Percentiles rank a stretch among this genome's conserved stretches.
phyloP scores from a whole-genome alignment of 1,140 invertebrate genomes.

The Streblospio benedicti region DNA sequence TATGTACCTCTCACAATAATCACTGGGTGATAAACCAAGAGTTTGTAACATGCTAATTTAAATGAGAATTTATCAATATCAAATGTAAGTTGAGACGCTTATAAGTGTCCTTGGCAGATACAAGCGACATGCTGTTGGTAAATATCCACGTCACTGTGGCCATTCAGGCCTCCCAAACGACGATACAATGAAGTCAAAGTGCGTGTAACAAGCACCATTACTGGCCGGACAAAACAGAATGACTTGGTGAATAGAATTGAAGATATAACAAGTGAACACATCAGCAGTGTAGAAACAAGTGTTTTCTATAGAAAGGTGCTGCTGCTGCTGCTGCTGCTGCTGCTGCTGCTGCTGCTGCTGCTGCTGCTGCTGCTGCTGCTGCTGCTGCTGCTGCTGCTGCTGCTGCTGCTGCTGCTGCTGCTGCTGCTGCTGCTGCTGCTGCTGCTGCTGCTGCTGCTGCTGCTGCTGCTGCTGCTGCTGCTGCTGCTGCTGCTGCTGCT shows the following conservation, averaged over 20 bases:
- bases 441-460: not conserved
- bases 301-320: conserved; percentile 47
- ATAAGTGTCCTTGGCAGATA: too few relatives aligned
- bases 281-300: conserved; percentile 29
- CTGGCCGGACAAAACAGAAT: not conserved
- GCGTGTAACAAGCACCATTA: not conserved
- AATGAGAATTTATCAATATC: too few relatives aligned
- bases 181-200: conserved; percentile 14
- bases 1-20: too few relatives aligned
- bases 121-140: too few relatives aligned
- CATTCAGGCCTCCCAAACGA: too few relatives aligned
- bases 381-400: conserved; percentile 1
- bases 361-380: conserved; percentile 10
- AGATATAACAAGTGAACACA: conserved; percentile 27
- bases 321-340: conserved; percentile 10
- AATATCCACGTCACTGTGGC: too few relatives aligned
- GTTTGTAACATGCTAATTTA: too few relatives aligned
- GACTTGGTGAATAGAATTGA: conserved; percentile 24
- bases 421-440: conserved; percentile 6
- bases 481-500: conserved; percentile 10
- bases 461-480: conserved; percentile 1
- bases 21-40: too few relatives aligned
- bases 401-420: conserved; percentile 4
- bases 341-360: conserved; percentile 12
- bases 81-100: too few relatives aligned